Conservation (phyloP, 2,888 invertebrate genomes). For the Cotesia congregata region DNA sequence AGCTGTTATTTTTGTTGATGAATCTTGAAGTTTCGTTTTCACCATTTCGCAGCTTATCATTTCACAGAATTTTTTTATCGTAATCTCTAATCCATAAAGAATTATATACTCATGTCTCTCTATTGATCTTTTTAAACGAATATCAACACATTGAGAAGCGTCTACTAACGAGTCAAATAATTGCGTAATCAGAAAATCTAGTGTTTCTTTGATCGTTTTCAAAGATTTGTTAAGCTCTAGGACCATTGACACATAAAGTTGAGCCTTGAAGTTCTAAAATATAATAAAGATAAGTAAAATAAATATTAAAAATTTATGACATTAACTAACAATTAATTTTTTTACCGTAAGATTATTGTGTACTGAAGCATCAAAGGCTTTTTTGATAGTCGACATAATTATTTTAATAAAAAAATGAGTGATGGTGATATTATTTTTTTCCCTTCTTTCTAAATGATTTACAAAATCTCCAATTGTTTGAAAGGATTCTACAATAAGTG, state of each 20-base stretch:
- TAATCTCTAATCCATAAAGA: neutral
- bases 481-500: neutral
- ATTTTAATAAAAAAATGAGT: neutral
- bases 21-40: neutral
- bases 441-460: neutral
- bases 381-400: conserved; percentile 9
- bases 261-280: conserved; percentile 23
- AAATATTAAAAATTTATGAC: conserved; percentile 53
- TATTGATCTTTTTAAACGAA: conserved; percentile 9
- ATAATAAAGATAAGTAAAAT: neutral
- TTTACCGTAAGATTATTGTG: neutral
- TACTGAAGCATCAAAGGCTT: neutral
- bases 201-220: conserved; percentile 28
- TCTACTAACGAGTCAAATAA: conserved; percentile 13
- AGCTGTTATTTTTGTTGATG: neutral
- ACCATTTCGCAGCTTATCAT: neutral
- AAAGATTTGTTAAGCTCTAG: conserved; percentile 32
- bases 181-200: neutral
- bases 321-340: neutral
- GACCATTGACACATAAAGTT: conserved; percentile 7
- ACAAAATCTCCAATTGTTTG: neutral
- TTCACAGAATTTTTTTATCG: neutral
- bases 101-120: conserved; percentile 19
- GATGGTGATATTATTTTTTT: neutral
- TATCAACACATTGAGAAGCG: conserved; percentile 10